Evolutionary conservation across 2,888 invertebrate species (phyloP), one percentile per base, ranked within the genome.

Genomic region (Brenthis hecate): DNA sequence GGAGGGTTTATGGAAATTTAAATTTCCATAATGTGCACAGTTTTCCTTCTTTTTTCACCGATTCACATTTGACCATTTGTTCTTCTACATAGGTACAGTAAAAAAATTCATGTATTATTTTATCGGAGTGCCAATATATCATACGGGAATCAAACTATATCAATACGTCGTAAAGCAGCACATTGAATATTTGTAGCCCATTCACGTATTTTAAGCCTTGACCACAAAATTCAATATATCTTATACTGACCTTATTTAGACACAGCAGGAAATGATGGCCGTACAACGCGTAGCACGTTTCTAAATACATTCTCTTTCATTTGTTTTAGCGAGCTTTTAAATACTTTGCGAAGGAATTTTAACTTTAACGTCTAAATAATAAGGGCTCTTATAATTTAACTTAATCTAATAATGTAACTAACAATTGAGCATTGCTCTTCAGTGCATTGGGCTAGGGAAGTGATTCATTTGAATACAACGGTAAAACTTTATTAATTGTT

Each of bases 351-450:
- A 19, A 2, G 16, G 19, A 62, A 53, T 62, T 36, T 62, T 16
- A 62, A 62, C 19, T 32, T 36, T 62, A 16, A 19, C 0, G 14
- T 16, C 1, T 14, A 3, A n/a, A 16, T 19, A 53, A 53, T 62
- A 62, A 53, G 19, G 32, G 1, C 51, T 61, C 13, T 13, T 6
- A n/a, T 61, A 13, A 50, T 36, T n/a, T 32, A 51, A 36, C 51
- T 14, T 62, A 3, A 13, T 5, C 16, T 14, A 48, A 11, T 43
- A 48, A 23, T 56, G 48, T 61, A 67, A 56, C 55, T 66, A 56
- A 62, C 51, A 62, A 61, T 62, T 67, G 61, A 51, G 56, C 56
- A 50, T 62, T 56, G 60, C 56, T 67, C 50, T 67, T 66, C 56
- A 56, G 66, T 67, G n/a, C 36, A 67, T 56, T 67, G 66, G 56